A percentile compares a stretch with the other conserved stretches of the same genome.
These are phyloP conservation scores for Gallirallus australis DNA, from an alignment of 2,797 vertebrate species.

Conservation along the genomic window DNA sequence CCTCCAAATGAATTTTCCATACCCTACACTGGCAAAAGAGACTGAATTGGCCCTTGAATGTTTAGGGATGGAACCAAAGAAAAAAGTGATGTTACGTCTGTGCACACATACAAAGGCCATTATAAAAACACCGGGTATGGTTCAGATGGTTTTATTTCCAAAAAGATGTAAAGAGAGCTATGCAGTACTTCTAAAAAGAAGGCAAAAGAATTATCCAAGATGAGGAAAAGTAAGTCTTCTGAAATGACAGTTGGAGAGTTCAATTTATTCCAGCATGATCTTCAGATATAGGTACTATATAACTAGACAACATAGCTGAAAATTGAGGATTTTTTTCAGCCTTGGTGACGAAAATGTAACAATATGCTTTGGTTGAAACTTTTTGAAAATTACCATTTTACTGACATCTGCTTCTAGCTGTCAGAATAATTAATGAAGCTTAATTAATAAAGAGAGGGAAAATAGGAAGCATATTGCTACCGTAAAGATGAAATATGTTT, in stretches of 20 bases:
- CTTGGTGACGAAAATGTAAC: neutral
- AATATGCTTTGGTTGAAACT: neutral
- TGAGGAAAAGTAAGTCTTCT: neutral
- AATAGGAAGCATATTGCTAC: neutral
- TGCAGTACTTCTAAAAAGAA: neutral
- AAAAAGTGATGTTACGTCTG: neutral
- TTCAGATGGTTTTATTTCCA: neutral
- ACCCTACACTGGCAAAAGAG: neutral
- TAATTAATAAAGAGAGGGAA: neutral
- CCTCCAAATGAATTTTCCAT: neutral
- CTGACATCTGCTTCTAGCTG: neutral
- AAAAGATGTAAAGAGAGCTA: neutral
- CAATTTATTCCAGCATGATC: neutral
- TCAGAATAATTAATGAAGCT: neutral
- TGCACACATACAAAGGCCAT: neutral
- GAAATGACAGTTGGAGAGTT: neutral
- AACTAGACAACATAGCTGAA: neutral
- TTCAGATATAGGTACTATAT: neutral
- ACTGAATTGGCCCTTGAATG: neutral
- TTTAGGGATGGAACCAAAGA: neutral
- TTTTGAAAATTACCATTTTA: neutral
- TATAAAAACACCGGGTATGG: neutral
- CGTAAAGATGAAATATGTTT: rapidly evolving
- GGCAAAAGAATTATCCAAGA: neutral
- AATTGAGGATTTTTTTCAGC: neutral